Evolutionary conservation across 1,140 invertebrate genomes (phyloP).

Genomic region (Monomorium pharaonis): DNA sequence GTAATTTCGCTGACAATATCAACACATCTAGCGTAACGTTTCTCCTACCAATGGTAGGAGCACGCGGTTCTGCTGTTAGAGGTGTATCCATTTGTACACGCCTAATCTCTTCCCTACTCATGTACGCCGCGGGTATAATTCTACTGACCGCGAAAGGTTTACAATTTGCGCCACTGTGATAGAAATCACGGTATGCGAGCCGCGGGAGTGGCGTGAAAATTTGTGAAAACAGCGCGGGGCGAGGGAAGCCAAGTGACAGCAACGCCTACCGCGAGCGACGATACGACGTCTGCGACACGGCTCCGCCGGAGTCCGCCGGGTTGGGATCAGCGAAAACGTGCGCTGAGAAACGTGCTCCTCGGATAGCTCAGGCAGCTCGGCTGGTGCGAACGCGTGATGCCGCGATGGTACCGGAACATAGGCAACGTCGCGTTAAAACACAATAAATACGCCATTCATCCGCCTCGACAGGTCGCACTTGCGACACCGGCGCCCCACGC

Average conservation of each 20-base stretch:
- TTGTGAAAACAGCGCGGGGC: conserved; percentile 56
- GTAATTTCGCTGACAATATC: not conserved
- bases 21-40: not conserved
- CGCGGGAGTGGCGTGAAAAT: conserved; percentile 37
- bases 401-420: conserved; percentile 57
- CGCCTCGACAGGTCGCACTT: conserved; percentile 65
- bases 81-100: not conserved
- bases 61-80: not conserved
- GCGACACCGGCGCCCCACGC: conserved; percentile 69
- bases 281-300: conserved; percentile 49
- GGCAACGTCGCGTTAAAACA: conserved; percentile 64
- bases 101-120: not conserved
- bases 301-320: conserved; percentile 7
- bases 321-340: not conserved
- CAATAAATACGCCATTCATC: conserved; percentile 71
- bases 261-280: conserved; percentile 71
- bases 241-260: conserved; percentile 78
- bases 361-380: not conserved
- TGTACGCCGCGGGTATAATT: no score
- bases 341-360: not conserved
- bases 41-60: not conserved
- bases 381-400: not conserved
- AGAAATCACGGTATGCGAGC: not conserved
- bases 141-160: not conserved
- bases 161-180: not conserved